Evolutionary conservation across 2,113 vertebrate species (phyloP).

Genomic region (Tachysurus fulvidraco): DNA sequence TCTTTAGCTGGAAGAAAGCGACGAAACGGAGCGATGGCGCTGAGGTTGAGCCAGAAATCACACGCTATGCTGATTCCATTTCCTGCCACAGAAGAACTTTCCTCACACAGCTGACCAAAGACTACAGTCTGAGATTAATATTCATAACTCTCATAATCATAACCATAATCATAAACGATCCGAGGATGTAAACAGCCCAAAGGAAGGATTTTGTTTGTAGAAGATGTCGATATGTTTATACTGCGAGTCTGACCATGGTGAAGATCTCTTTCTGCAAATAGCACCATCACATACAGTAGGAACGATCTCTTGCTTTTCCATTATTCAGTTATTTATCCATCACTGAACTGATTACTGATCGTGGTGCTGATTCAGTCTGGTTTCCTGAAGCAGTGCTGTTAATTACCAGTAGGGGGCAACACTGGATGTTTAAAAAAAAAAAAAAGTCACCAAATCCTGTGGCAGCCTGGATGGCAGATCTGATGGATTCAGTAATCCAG

Average conservation of each 20-base stretch:
- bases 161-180: background rate
- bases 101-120: background rate
- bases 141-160: background rate
- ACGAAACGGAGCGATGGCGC: background rate
- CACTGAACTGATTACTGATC: background rate
- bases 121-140: background rate
- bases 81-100: background rate
- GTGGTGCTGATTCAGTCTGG: background rate
- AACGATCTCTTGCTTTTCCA: background rate
- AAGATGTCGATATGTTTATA: background rate
- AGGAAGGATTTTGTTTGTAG: background rate
- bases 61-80: background rate
- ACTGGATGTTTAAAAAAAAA: slow-evolving; percentile 21
- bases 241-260: background rate
- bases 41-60: background rate
- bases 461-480: background rate
- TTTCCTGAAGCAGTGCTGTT: background rate
- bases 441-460: background rate
- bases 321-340: background rate
- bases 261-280: background rate
- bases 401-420: slow-evolving; percentile 50
- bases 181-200: background rate
- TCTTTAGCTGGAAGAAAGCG: too few species aligned
- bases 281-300: too few species aligned
- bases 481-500: slow-evolving; percentile 6